Percentiles rank a stretch among this genome's conserved stretches.
Conservation (phyloP, 1,140 invertebrate genomes). For the Neoseiulus cucumeris region DNA sequence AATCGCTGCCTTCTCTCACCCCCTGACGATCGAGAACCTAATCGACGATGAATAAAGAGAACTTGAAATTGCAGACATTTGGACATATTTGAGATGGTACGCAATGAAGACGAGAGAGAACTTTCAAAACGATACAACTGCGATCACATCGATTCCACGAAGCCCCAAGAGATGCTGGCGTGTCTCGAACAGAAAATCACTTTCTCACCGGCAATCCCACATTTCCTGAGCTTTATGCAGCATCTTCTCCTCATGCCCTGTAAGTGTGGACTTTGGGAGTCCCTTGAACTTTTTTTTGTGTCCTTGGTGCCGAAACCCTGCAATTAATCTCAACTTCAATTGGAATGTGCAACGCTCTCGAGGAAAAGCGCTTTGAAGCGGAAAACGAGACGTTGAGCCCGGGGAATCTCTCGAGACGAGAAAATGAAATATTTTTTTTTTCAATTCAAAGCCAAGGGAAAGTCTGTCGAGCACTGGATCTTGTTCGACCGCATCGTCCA, state of each 20-base stretch:
- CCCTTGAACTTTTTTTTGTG: not conserved
- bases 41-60: not conserved
- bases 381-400: not conserved
- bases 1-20: no score
- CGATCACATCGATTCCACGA: conserved; percentile 84
- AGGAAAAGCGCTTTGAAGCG: not conserved
- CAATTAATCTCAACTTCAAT: no score
- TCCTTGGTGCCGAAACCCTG: not conserved
- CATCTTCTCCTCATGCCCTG: conserved; percentile 73
- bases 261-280: conserved; percentile 34
- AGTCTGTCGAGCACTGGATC: conserved; percentile 51
- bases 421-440: conserved; percentile 36
- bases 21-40: no score
- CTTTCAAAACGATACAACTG: conserved; percentile 26
- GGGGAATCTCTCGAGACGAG: not conserved
- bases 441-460: conserved; percentile 37
- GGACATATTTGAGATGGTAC: conserved; percentile 96
- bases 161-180: conserved; percentile 81
- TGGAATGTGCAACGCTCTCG: no score
- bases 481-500: conserved; percentile 86
- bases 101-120: conserved; percentile 88
- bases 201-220: conserved; percentile 76
- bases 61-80: conserved; percentile 36
- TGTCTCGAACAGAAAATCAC: conserved; percentile 66
- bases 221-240: conserved; percentile 71